Evolutionary conservation across 1,140 invertebrate species (phyloP), one percentile per base, ranked within the genome.

Genomic region (Macrobrachium nipponense): DNA sequence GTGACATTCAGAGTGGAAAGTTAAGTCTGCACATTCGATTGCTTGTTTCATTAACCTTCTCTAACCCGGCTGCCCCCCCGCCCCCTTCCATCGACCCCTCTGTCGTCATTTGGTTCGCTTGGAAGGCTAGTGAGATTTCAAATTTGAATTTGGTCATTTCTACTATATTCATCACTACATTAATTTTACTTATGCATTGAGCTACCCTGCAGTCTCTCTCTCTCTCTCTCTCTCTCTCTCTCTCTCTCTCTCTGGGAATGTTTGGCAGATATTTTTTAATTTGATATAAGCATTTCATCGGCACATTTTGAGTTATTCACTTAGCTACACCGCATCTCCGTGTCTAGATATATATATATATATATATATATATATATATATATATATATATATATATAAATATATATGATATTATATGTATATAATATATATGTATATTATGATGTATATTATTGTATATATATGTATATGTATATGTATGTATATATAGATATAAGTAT

Each of bases 401-500:
- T 36, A 36, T 36, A 36, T 36, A 36, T 36, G n/a, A 36, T 36
- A 36, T 36, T 36, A 27, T 68, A 68, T 17, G 12, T 18, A 75
- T 10, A 36, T 12, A 27, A 4, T 27, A 18, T 75, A 43, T 43
- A 44, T 27, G 43, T 27, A 75, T 27, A 44, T 75, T n/a, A n/a
- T n/a, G n/a, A 44, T 27, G 11, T 20, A 27, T 75, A 20, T 27
- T 0, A 5, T 0, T 11, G 5, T 43, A 18, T 27, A 64, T 64
- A 64, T 64, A 18, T 20, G 3, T 64, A 20, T 64, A 20, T 72
- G 3, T 27, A 44, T 75, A 44, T 75, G 7, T 75, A 18, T 75
- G 7, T 75, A 44, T 75, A 75, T 75, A 44, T 36, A 75, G 4
- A 44, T 75, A 75, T 44, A 44, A 5, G 12, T 72, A 72, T n/a